Conservation (phyloP, 1,140 invertebrate species). For the Dufourea novaeangliae region DNA sequence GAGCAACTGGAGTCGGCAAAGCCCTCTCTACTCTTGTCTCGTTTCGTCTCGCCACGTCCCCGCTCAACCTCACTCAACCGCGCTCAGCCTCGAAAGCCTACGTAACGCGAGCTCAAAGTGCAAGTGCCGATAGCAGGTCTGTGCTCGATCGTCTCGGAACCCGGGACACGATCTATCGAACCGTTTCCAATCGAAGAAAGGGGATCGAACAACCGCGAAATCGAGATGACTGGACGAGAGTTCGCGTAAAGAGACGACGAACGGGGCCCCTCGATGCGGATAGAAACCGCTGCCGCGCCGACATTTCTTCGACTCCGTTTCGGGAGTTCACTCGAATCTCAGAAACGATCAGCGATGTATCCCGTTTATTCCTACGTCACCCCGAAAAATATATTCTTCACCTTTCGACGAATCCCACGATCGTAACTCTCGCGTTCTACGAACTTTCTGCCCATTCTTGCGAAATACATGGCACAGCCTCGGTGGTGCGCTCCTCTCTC, state of each 20-base stretch:
- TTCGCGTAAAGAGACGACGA: too few species aligned
- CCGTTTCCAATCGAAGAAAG: too few species aligned
- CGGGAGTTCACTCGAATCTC: too few species aligned
- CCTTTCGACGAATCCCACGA: neutral
- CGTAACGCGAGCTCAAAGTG: slow-evolving; percentile 53
- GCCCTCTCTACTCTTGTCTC: slow-evolving; percentile 1
- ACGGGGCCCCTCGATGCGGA: too few species aligned
- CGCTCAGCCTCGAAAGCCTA: slow-evolving; percentile 26
- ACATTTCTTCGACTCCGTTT: too few species aligned
- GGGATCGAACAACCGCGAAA: too few species aligned
- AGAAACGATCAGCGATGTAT: too few species aligned
- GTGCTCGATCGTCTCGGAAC: neutral
- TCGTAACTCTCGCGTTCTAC: slow-evolving; percentile 3
- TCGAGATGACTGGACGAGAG: too few species aligned
- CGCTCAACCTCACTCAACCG: neutral
- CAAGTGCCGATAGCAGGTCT: slow-evolving; percentile 53
- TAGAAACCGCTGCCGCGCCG: too few species aligned
- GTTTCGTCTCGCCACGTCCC: slow-evolving; percentile 14
- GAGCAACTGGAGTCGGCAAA: slow-evolving; percentile 12
- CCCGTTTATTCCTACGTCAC: too few species aligned
- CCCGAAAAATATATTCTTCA: neutral
- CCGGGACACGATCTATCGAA: neutral
- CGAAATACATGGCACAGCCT: neutral
- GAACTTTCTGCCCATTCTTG: neutral
- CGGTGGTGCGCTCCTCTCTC: neutral